Conservation (phyloP, 2,888 invertebrate genomes). For the Watsonalla cultraria region DNA sequence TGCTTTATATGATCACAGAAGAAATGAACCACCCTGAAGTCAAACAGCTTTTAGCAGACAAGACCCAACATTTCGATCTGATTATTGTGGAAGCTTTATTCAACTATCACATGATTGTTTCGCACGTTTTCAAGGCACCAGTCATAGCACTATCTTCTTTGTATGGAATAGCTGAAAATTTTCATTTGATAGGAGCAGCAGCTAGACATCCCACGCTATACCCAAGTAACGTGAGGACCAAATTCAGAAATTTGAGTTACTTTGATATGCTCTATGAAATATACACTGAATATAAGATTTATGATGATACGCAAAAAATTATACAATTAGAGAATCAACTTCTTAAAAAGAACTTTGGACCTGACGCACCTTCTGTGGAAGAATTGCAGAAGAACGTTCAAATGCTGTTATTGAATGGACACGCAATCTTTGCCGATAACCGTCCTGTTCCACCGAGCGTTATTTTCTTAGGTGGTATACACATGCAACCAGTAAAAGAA, state of each 20-base stretch:
- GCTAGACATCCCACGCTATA: constrained; percentile 24
- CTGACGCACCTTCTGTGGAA: constrained; percentile 8
- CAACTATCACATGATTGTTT: constrained; percentile 20
- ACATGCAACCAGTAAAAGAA: constrained; percentile 11
- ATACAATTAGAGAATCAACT: constrained; percentile 10
- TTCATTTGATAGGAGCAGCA: constrained; percentile 21
- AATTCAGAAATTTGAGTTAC: constrained; percentile 14
- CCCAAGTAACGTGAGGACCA: constrained; percentile 18
- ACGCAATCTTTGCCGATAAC: constrained; percentile 15
- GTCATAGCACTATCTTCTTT: constrained; percentile 26
- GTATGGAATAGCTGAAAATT: constrained; percentile 20
- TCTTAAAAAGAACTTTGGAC: constrained; percentile 14
- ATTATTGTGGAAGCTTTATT: constrained; percentile 26
- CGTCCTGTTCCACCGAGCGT: constrained; percentile 19
- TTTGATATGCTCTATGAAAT: constrained; percentile 17
- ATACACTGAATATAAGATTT: constrained; percentile 5
- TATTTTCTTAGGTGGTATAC: constrained; percentile 13
- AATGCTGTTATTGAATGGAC: constrained; percentile 15
- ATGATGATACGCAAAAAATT: background rate
- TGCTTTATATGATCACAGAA: constrained; percentile 3
- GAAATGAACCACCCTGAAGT: constrained; percentile 16
- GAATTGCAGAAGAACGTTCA: constrained; percentile 17
- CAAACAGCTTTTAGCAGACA: constrained; percentile 20
- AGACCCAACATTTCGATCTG: constrained; percentile 32
- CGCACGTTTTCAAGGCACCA: constrained; percentile 29